Base-by-base conservation (phyloP, 2,113 vertebrate genomes). In the Montifringilla adamsi region DNA sequence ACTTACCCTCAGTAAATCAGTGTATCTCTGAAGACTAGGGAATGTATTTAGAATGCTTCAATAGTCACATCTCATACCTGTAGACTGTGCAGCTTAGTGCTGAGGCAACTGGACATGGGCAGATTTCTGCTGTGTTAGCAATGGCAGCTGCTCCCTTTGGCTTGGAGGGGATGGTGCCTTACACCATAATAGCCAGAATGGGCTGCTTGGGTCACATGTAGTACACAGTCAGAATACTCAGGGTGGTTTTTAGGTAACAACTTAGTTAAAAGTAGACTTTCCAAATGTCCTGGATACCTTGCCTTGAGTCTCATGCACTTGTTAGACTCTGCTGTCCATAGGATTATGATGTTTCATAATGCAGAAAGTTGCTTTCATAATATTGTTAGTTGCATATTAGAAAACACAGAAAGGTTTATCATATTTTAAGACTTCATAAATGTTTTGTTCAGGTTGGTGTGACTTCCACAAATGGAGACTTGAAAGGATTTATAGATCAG, bases 401-500 rank as follows among this genome's bases (percentile, higher is more conserved):
- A 74, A 90, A 93, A 88, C 60, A 56, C 3, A 69, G n/a, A 83
- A 96, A 86, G 15, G 18, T 88, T 91, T 84, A 24, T 64, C 28
- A 2, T 82, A 78, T 92, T 90, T 93, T 94, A 96, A 96, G 64
- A 78, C 41, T 97, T 94, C n/a, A 64, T 94, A 96, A 97, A 94
- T 97, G 55, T 97, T 96, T 97, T 96, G 50, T 97, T 97, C 93
- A 98, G 98, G 96, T 97, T 97, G 97, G 95, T 97, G 97, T 98
- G 96, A 96, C 96, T 95, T 96, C 97, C 63, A 96, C 97, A 97
- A 97, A 96, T 95, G 94, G 97, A 95, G 98, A 98, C 96, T 93
- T 98, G 96, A 98, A 97, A 94, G 98, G 97, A 97, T 98, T 98
- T 96, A 97, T 96, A 97, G 97, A 98, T 97, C 98, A 98, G 90